A percentile compares a stretch with the other conserved stretches of the same genome.
These are phyloP conservation scores for Helicolenus hilgendorfi DNA, from an alignment of 2,797 vertebrate genomes.

Conservation along the genomic window DNA sequence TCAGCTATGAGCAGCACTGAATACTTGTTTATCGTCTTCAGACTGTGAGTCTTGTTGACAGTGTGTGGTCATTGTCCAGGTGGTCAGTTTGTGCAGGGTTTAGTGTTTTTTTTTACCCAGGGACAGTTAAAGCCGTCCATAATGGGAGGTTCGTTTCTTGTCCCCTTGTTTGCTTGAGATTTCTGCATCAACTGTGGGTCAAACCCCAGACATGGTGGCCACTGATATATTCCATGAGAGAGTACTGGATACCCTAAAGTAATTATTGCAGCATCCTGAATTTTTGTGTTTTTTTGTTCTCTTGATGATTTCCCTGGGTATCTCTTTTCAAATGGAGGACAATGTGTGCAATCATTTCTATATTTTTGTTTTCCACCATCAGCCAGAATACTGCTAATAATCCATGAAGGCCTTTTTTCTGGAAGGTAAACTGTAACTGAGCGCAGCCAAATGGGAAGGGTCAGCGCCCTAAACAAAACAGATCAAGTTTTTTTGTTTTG, in stretches of 20 bases:
- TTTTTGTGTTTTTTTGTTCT: slow-evolving; percentile 83
- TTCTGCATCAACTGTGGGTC: slow-evolving; percentile 72
- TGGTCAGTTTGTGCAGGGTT: slow-evolving; percentile 61
- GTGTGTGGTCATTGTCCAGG: slow-evolving; percentile 31
- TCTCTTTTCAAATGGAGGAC: slow-evolving; percentile 89
- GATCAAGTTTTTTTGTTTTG: slow-evolving; percentile 63
- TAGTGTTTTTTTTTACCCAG: slow-evolving; percentile 24
- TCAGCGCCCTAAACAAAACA: slow-evolving; percentile 66
- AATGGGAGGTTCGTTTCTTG: slow-evolving; percentile 68
- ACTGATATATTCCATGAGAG: slow-evolving; percentile 89
- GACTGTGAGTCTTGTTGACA: background rate
- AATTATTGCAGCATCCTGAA: slow-evolving; percentile 86
- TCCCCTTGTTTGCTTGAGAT: slow-evolving; percentile 71
- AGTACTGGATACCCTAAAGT: slow-evolving; percentile 87
- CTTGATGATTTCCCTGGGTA: slow-evolving; percentile 89
- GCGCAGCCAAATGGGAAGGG: slow-evolving; percentile 57
- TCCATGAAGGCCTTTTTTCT: slow-evolving; percentile 57
- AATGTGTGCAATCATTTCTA: slow-evolving; percentile 89
- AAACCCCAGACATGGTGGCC: slow-evolving; percentile 80
- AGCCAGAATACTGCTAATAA: slow-evolving; percentile 82
- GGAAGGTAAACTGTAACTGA: slow-evolving; percentile 69
- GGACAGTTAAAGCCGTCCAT: slow-evolving; percentile 37
- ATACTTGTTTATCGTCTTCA: background rate
- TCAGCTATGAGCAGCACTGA: background rate
- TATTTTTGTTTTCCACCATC: slow-evolving; percentile 86